A percentile compares a stretch with the other conserved stretches of the same genome.
Evolutionary conservation across 2,888 invertebrate genomes (phyloP).

Genomic region (Drosophila engyochracea): DNA sequence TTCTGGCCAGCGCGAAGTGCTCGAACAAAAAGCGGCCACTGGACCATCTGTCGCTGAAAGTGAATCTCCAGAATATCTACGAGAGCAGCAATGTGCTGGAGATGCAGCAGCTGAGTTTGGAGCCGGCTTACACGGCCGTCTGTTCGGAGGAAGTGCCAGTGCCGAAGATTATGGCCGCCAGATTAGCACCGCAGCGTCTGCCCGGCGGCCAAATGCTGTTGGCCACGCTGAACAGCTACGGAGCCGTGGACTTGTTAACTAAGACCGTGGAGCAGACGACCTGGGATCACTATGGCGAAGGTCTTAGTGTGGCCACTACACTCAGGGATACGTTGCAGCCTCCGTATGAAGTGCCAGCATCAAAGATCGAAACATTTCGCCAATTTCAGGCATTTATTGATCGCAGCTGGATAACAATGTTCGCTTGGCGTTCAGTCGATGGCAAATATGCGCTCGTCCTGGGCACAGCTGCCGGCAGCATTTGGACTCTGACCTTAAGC

Average conservation of each 20-base stretch:
- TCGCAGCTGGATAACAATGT: constrained; percentile 76
- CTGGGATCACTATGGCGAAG: constrained; percentile 52
- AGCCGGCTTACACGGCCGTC: constrained; percentile 73
- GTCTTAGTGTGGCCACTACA: constrained; percentile 31
- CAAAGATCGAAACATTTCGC: constrained; percentile 49
- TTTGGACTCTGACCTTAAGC: constrained; percentile 61
- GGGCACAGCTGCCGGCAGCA: constrained; percentile 80
- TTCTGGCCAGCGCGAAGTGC: constrained; percentile 44
- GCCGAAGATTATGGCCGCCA: constrained; percentile 45
- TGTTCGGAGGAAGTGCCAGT: constrained; percentile 61
- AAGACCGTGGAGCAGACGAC: constrained; percentile 43
- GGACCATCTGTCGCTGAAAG: constrained; percentile 53
- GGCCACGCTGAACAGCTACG: constrained; percentile 72
- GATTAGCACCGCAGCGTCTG: constrained; percentile 49
- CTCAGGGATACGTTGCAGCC: constrained; percentile 47
- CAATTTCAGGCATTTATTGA: constrained; percentile 62
- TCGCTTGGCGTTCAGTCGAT: constrained; percentile 61
- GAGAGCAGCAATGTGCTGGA: constrained; percentile 58
- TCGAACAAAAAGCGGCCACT: constrained; percentile 50
- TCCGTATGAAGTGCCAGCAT: constrained; percentile 17
- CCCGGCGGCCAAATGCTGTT: constrained; percentile 51
- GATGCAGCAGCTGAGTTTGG: constrained; percentile 75
- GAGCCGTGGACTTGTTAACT: constrained; percentile 67
- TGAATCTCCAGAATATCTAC: constrained; percentile 70
- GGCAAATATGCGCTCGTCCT: constrained; percentile 41